A percentile compares a stretch with the other conserved stretches of the same genome.
Evolutionary conservation across 2,113 vertebrate genomes (phyloP).

Genomic region (Brachypodius melanocephalos): DNA sequence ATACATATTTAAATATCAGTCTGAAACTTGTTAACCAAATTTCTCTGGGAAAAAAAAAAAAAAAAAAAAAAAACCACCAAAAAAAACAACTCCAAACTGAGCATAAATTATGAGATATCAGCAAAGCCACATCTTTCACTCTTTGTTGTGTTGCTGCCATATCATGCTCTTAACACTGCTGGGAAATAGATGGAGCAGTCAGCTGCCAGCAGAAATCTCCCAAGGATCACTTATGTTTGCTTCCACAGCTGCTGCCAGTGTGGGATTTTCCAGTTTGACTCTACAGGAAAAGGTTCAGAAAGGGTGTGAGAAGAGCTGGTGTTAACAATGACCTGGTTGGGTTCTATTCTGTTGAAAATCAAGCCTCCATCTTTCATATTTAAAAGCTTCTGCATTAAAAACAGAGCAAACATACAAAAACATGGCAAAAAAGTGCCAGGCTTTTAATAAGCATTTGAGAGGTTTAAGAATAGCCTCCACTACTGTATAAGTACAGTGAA

Average conservation of each 20-base stretch:
- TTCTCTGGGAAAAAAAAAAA: neutral
- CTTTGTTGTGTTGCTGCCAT: neutral
- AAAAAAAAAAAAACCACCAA: neutral
- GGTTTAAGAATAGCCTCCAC: neutral
- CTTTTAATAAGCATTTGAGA: neutral
- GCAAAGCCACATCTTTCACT: neutral
- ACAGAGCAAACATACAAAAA: neutral
- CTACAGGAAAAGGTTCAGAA: neutral
- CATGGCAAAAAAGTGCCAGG: rapidly evolving
- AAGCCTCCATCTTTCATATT: neutral
- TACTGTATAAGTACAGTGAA: neutral
- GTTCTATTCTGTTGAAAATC: neutral
- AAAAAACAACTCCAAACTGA: neutral
- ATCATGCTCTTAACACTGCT: neutral
- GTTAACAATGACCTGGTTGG: neutral
- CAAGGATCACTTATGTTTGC: neutral
- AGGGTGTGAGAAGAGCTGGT: neutral
- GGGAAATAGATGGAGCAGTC: neutral
- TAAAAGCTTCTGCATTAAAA: neutral
- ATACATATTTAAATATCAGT: neutral
- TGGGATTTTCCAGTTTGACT: neutral
- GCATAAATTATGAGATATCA: neutral
- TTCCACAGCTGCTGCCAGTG: neutral
- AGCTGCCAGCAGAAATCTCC: neutral
- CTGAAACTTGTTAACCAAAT: neutral